Evolutionary conservation across 2,797 vertebrate genomes (phyloP).

Genomic region (Emydoidea blandingii): DNA sequence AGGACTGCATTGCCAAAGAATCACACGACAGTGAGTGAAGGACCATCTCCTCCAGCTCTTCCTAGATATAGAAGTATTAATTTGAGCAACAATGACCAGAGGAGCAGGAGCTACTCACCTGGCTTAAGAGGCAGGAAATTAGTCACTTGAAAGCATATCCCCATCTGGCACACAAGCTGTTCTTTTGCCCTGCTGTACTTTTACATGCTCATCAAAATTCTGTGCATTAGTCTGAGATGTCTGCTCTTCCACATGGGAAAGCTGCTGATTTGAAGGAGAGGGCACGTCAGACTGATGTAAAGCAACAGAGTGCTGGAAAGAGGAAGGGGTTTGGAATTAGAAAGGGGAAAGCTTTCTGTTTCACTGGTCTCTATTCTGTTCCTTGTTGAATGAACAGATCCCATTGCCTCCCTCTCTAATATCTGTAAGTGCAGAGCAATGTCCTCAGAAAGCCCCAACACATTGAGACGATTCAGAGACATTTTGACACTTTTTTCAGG

Average conservation of each 20-base stretch:
- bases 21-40: neutral
- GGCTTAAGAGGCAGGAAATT: neutral
- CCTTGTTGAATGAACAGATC: neutral
- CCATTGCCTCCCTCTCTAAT: too few relatives aligned
- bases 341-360: neutral
- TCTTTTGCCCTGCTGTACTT: conserved; percentile 2
- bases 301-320: neutral
- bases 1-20: neutral
- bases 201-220: neutral
- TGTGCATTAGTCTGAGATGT: conserved; percentile 7
- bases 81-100: neutral
- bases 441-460: neutral
- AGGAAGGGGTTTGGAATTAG: neutral
- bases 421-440: neutral
- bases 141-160: neutral
- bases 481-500: neutral
- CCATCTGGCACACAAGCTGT: neutral
- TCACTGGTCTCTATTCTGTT: neutral
- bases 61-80: neutral
- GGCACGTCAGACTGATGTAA: neutral
- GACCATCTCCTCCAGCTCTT: neutral
- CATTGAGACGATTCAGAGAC: neutral
- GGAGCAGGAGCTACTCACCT: neutral
- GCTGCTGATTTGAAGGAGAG: neutral
- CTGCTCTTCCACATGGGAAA: neutral